Base-by-base conservation (phyloP, 2,888 invertebrate species). In the Strigamia transsilvanica region DNA sequence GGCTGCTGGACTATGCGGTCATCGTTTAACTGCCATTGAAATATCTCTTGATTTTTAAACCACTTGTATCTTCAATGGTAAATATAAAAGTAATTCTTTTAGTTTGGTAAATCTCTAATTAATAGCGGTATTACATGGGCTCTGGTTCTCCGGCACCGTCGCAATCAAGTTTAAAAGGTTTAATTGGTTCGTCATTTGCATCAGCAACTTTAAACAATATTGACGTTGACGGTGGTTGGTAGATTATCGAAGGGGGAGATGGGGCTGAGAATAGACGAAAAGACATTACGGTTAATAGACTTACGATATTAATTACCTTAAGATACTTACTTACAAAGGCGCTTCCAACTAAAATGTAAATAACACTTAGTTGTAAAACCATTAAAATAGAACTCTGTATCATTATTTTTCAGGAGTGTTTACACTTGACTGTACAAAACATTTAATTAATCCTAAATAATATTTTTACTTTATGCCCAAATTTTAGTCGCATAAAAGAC, bases 111-210 rank as follows among this genome's bases (percentile, higher is more conserved):
- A 9, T 15, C 1, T 15, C 10, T 32, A 27, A n/a, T 32, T 27
- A 27, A 18, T 13, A 51, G 18, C 0, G 12, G 2, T 91, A 93
- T 91, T 92, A 98, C 96, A 91, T 93, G 82, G 98, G 98, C 85
- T 93, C 93, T 13, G 99, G 99, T 88, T 97, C 95, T 85, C 97
- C 98, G 88, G 94, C 94, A 15, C 99, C 99, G 89, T 96, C 96
- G 88, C 99, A 99, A 89, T 97, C 96, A 85, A 99, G 94, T 86
- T 96, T 93, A 90, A 97, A 96, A 80, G 97, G 96, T 88, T 95
- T 96, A 89, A 96, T 94, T 87, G 93, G 94, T 89, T 96, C 96
- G 85, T 93, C 93, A 73, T 93, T 93, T 83, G 90, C 89, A 83
- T 90, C 89, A 77, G 94, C 94, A 85, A 97, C 96, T 91, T 97